Evolutionary conservation across 2,797 vertebrate genomes (phyloP).

Genomic region (Rhadinocentrus ornatus): DNA sequence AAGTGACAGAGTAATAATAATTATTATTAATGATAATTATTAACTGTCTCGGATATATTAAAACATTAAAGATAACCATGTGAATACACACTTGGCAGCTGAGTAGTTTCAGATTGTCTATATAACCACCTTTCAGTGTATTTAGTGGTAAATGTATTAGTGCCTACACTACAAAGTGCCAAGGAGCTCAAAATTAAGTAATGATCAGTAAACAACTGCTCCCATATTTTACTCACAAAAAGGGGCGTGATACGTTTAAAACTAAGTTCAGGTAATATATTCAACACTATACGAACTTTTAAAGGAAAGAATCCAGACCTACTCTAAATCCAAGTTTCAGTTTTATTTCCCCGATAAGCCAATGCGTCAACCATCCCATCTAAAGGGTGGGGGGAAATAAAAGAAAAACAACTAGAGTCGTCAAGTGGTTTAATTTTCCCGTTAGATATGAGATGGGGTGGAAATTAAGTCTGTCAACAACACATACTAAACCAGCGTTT

Average conservation of each 20-base stretch:
- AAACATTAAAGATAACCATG: not conserved
- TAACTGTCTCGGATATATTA: not conserved
- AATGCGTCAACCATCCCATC: not conserved
- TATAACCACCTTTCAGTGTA: not conserved
- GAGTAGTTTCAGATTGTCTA: not conserved
- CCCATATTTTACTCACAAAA: not conserved
- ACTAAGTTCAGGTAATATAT: not conserved
- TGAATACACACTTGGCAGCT: no score
- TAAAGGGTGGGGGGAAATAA: not conserved
- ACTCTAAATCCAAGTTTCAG: conserved; percentile 23
- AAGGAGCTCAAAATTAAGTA: no score
- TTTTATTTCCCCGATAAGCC: conserved; percentile 14
- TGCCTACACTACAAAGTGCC: no score
- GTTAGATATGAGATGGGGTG: not conserved
- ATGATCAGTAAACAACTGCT: not conserved
- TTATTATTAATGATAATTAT: no score
- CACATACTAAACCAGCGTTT: conserved; percentile 8
- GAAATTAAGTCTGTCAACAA: not conserved
- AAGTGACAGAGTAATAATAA: no score
- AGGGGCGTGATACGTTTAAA: not conserved
- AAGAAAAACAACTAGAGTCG: not conserved
- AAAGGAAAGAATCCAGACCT: not conserved
- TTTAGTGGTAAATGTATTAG: not conserved
- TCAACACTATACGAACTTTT: not conserved
- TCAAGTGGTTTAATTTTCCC: fast-evolving